Conservation (phyloP, 2,888 invertebrate species). For the Elmis aenea region DNA sequence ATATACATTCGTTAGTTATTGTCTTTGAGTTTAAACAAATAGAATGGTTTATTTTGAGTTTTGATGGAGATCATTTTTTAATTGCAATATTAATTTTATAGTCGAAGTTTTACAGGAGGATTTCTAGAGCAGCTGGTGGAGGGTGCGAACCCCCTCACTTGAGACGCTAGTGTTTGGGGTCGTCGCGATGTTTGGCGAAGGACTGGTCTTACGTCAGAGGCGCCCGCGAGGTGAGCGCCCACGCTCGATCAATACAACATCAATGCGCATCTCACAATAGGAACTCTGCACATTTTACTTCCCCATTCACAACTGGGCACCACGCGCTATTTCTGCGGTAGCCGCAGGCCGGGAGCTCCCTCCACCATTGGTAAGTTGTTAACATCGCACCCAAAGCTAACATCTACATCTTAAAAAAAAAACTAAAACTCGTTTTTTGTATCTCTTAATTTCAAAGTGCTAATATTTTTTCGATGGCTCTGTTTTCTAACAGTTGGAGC, state of each 20-base stretch:
- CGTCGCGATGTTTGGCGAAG: slow-evolving; percentile 32
- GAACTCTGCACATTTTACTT: slow-evolving; percentile 32
- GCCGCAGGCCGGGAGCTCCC: not conserved
- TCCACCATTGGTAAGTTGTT: slow-evolving; percentile 1
- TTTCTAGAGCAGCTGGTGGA: slow-evolving; percentile 2
- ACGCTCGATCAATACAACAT: slow-evolving; percentile 30
- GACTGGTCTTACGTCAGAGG: slow-evolving; percentile 40
- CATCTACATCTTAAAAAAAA: no score
- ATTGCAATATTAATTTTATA: no score
- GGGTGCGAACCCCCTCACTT: slow-evolving; percentile 13
- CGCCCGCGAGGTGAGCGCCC: slow-evolving; percentile 39
- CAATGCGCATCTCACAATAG: slow-evolving; percentile 35
- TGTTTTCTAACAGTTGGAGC: no score
- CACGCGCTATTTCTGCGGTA: slow-evolving; percentile 6
- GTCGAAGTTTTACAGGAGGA: no score
- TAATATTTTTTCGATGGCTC: no score
- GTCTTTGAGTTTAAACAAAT: no score
- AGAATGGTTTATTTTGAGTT: no score
- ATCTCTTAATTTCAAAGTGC: no score
- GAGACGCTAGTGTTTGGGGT: slow-evolving; percentile 7
- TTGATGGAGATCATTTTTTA: no score
- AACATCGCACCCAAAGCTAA: slow-evolving; percentile 2
- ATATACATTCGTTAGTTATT: no score
- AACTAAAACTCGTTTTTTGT: no score
- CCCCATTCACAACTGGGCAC: slow-evolving; percentile 31